phyloP scores from a whole-genome alignment of 2,888 invertebrate genomes.

The Athripsodes cinereus region DNA sequence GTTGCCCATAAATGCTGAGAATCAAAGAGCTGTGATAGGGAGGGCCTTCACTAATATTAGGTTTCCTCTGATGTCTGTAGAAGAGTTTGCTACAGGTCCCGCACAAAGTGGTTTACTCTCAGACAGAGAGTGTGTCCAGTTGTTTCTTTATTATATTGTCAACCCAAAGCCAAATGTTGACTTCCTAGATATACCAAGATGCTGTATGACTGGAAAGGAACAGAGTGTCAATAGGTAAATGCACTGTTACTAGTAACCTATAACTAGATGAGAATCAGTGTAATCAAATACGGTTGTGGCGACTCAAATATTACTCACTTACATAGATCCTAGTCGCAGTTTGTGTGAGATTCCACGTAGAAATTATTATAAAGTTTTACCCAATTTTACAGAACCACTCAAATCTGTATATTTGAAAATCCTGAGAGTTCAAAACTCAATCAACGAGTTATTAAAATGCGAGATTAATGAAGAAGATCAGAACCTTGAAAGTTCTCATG shows the following conservation, averaged over 20 bases:
- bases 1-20: constrained; percentile 57
- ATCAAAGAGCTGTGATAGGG: constrained; percentile 64
- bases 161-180: constrained; percentile 71
- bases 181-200: constrained; percentile 65
- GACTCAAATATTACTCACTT: too few species aligned
- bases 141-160: constrained; percentile 64
- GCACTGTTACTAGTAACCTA: not conserved
- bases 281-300: too few species aligned
- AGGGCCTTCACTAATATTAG: constrained; percentile 66
- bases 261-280: too few species aligned
- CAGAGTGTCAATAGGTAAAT: constrained; percentile 54
- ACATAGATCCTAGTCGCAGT: too few species aligned
- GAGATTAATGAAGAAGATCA: too few species aligned
- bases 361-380: too few species aligned
- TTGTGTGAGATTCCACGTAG: too few species aligned
- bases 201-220: constrained; percentile 74
- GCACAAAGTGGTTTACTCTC: constrained; percentile 70
- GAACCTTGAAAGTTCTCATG: too few species aligned
- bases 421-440: too few species aligned
- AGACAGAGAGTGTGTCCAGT: constrained; percentile 68
- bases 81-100: constrained; percentile 75
- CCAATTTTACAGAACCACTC: too few species aligned
- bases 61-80: constrained; percentile 79
- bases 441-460: too few species aligned
- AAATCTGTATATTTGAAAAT: too few species aligned